Evolutionary conservation across 92 coral and sea anemone species (phyloP).

Genomic region (Phenganax subtilis): DNA sequence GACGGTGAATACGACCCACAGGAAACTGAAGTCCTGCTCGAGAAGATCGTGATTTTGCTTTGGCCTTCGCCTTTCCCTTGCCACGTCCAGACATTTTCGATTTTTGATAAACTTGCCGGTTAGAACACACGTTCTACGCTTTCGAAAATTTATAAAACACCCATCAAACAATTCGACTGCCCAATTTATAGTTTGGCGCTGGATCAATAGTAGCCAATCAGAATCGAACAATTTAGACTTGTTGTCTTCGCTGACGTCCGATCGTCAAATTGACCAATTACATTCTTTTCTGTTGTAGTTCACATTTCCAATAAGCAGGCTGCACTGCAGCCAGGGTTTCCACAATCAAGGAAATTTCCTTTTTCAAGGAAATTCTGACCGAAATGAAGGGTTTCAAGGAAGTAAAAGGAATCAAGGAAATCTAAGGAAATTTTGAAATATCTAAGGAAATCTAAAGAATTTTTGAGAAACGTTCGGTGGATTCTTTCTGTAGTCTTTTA

Average conservation of each 20-base stretch:
- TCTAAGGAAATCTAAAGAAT: too few relatives aligned
- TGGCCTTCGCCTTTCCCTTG: conserved; percentile 65
- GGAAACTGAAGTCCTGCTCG: conserved; percentile 76
- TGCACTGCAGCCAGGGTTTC: too few relatives aligned
- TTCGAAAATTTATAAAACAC: background rate
- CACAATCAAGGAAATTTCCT: too few relatives aligned
- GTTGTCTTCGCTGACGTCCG: conserved; percentile 41
- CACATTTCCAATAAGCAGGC: background rate
- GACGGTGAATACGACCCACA: conserved; percentile 75
- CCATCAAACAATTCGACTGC: background rate
- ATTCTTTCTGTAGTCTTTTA: too few relatives aligned
- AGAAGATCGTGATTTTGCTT: conserved; percentile 63
- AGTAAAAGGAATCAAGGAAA: too few relatives aligned
- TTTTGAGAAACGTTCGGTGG: too few relatives aligned
- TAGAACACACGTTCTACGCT: background rate
- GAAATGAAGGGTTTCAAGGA: too few relatives aligned
- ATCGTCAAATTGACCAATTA: conserved; percentile 11
- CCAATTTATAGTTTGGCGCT: conserved; percentile 39
- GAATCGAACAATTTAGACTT: background rate
- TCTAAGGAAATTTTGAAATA: too few relatives aligned
- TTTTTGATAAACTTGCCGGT: background rate
- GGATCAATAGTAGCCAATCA: conserved; percentile 79
- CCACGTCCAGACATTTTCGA: conserved; percentile 73
- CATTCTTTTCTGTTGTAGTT: conserved; percentile 14
- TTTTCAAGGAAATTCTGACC: too few relatives aligned